These are phyloP conservation scores for Petroica traversi DNA, from an alignment of 2,113 vertebrate species.

Conservation along the genomic window DNA sequence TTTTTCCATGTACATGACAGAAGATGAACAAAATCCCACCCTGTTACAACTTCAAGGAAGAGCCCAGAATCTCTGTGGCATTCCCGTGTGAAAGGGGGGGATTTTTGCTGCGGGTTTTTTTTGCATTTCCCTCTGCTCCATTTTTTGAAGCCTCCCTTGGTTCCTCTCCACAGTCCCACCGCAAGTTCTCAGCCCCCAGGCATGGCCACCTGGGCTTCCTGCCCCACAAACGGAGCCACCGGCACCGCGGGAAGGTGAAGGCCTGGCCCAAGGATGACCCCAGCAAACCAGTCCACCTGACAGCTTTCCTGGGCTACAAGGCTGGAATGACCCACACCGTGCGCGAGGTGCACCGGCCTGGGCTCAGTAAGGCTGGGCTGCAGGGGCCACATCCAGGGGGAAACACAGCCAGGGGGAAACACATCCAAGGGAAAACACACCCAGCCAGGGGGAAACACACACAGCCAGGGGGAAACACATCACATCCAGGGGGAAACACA, in stretches of 20 bases:
- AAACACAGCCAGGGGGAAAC: too few relatives aligned
- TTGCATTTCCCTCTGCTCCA: not conserved
- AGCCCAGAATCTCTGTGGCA: not conserved
- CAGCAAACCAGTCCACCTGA: conserved; percentile 77
- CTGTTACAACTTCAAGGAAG: accelerated
- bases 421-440: too few relatives aligned
- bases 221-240: conserved; percentile 75
- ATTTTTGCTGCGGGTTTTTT: not conserved
- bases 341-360: conserved; percentile 76
- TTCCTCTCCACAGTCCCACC: conserved; percentile 69
- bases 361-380: conserved; percentile 75
- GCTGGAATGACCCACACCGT: conserved; percentile 82
- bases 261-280: conserved; percentile 81
- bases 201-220: conserved; percentile 83
- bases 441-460: too few relatives aligned
- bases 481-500: too few relatives aligned
- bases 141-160: not conserved
- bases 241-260: conserved; percentile 83
- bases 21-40: not conserved
- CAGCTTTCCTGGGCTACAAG: conserved; percentile 83
- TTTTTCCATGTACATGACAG: accelerated
- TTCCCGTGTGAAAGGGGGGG: not conserved
- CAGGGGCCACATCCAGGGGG: not conserved
- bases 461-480: too few relatives aligned
- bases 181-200: conserved; percentile 82